Evolutionary conservation across 1,140 invertebrate genomes (phyloP), one percentile per base, ranked within the genome.

Genomic region (Polypedilum vanderplanki): DNA sequence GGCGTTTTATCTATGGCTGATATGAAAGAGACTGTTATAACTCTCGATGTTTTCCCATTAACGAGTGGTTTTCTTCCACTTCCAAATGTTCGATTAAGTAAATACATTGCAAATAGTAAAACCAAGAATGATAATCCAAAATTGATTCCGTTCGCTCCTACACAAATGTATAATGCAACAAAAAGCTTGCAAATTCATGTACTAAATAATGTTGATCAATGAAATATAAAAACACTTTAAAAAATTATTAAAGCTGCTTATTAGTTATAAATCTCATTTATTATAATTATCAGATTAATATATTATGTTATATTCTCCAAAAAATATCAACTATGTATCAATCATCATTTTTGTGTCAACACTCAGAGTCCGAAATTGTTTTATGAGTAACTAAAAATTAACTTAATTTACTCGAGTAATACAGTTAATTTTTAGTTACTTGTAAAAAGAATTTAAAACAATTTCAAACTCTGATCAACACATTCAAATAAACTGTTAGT

Each of bases 131-230:
- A 88, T 0, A 87, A 89, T 79, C 91, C 92, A 33, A 87, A 90
- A 78, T 83, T 94, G 46, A 91, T 94, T 79, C 92, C 92, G 15
- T 95, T 95, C 83, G 90, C 90, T 80, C 87, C 90, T 3, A 93
- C 93, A 7, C 93, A 96, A 83, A 90, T 96, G 7, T 96, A 95
- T 83, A 94, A 95, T 83, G 89, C 88, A 74, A 94, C 91, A 76
- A 94, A 95, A 84, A 91, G 92, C 75, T 88, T 88, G 79, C 94
- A 96, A 84, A 90, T 95, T 75, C 92, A 96, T 80, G 93, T 96
- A 41, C 85, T 96, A 1, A 75, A 87, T 89, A 77, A 84, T 86
- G 76, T 78, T 76, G 33, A 77, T 73, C 70, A 73, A 15, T n/a
- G 76, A 75, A 57, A 57, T 15, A 4, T 57, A 57, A 57, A 57